Percentiles rank a stretch among this genome's conserved stretches.
Conservation (phyloP, 2,797 vertebrate genomes). For the Anomalospiza imberbis region DNA sequence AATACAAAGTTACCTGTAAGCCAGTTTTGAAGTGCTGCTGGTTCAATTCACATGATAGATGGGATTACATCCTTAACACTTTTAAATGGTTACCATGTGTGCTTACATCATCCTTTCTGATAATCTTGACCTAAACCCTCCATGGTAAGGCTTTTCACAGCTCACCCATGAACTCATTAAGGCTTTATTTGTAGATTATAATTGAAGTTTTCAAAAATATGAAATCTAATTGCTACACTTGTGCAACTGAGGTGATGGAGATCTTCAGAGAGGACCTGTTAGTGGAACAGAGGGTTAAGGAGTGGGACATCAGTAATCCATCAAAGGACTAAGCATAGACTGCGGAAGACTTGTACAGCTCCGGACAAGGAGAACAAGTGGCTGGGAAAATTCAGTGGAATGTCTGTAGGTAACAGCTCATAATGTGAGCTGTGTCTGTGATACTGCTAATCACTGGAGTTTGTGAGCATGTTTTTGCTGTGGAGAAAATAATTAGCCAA, state of each 20-base stretch:
- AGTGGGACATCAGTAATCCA: background rate
- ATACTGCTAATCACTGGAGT: background rate
- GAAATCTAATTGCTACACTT: background rate
- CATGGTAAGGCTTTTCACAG: background rate
- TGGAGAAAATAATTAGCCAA: background rate
- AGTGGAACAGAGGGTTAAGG: background rate
- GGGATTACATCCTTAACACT: fast-evolving
- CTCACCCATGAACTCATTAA: background rate
- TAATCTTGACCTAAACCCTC: background rate
- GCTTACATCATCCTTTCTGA: background rate
- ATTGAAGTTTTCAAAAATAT: background rate
- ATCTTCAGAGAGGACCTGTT: background rate
- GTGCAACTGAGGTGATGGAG: background rate
- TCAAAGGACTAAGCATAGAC: background rate
- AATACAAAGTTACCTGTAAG: background rate
- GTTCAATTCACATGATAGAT: background rate
- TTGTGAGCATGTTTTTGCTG: background rate
- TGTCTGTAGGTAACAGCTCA: background rate
- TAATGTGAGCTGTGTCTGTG: background rate
- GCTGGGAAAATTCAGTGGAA: background rate
- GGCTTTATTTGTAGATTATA: background rate
- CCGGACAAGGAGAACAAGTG: background rate
- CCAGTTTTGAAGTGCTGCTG: background rate
- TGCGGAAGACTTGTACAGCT: background rate
- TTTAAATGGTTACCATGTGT: background rate